Conservation (phyloP, 2,113 vertebrate genomes). For the Catagonus wagneri region DNA sequence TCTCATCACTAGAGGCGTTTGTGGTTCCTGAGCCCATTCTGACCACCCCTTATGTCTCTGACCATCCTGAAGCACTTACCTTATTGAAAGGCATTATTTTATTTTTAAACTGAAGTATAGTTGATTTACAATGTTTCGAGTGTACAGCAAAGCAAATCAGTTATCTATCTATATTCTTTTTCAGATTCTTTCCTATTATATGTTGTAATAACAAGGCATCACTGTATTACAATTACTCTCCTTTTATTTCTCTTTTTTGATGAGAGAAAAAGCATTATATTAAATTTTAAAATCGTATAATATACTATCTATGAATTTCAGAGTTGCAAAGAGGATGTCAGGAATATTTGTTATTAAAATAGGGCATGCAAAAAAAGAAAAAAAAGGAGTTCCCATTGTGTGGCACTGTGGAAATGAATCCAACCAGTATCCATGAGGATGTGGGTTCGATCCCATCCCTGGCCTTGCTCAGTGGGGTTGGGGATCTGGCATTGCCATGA, state of each 20-base stretch:
- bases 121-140: not conserved
- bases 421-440: no score
- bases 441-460: no score
- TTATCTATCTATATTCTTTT: not conserved
- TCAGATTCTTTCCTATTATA: not conserved
- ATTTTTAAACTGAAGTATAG: not conserved
- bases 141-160: not conserved
- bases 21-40: fast-evolving
- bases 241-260: not conserved
- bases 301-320: not conserved
- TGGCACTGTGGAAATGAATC: no score
- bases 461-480: no score
- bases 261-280: not conserved
- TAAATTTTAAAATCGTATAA: not conserved
- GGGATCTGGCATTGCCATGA: no score
- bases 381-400: no score
- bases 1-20: not conserved
- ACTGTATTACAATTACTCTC: not conserved
- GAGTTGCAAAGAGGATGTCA: not conserved
- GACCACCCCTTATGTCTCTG: fast-evolving
- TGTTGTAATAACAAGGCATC: not conserved
- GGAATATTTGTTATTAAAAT: not conserved
- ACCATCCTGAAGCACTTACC: not conserved
- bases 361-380: no score
- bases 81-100: not conserved